phyloP scores from a whole-genome alignment of 2,888 invertebrate genomes.

The Cataglyphis livida region DNA sequence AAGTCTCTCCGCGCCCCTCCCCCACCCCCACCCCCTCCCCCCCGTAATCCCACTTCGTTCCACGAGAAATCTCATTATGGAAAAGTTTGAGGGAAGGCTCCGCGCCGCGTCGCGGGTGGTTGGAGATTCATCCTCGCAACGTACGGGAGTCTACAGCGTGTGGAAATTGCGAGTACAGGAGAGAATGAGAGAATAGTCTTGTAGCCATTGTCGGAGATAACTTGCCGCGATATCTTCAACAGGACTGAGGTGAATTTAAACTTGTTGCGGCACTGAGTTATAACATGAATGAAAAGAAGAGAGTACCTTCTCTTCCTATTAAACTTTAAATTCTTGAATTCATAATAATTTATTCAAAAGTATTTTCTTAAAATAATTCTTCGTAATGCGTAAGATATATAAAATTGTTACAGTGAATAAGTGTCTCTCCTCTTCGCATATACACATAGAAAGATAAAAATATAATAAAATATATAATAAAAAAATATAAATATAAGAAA shows the following conservation, averaged over 20 bases:
- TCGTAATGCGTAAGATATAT: neutral
- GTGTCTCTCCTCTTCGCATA: neutral
- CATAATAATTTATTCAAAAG: slow-evolving; percentile 39
- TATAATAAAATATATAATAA: neutral
- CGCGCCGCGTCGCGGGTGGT: slow-evolving; percentile 21
- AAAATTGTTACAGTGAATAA: neutral
- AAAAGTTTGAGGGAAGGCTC: slow-evolving; percentile 53
- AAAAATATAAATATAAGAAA: neutral
- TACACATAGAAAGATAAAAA: neutral
- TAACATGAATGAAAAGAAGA: neutral
- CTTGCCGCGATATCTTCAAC: slow-evolving; percentile 45
- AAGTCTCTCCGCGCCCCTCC: slow-evolving; percentile 45
- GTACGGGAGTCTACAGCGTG: slow-evolving; percentile 3
- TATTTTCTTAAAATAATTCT: neutral
- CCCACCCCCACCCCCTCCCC: too few species aligned
- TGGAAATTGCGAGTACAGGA: slow-evolving; percentile 34
- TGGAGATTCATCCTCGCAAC: slow-evolving; percentile 15
- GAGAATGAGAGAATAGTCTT: slow-evolving; percentile 27
- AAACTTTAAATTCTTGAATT: slow-evolving; percentile 36
- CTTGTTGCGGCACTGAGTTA: slow-evolving; percentile 38
- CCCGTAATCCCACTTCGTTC: slow-evolving; percentile 73
- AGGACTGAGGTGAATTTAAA: slow-evolving; percentile 44
- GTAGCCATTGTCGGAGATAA: slow-evolving; percentile 44
- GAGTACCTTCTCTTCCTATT: slow-evolving; percentile 14
- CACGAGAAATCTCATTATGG: slow-evolving; percentile 67